These are phyloP conservation scores for Agrochola macilenta DNA, from an alignment of 2,888 invertebrate species.

Conservation along the genomic window DNA sequence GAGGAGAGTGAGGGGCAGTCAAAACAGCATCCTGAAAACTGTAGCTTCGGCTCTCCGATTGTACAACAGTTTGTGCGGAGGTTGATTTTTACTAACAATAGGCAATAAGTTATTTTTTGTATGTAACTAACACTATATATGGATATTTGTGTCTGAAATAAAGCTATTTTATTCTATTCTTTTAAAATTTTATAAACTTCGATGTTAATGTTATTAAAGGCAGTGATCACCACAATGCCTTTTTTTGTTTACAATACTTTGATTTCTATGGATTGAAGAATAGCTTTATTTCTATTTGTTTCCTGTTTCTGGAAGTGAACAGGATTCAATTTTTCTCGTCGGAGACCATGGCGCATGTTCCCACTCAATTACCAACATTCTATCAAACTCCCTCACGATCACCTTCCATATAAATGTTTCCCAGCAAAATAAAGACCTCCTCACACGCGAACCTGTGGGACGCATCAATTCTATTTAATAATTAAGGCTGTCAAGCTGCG, in stretches of 20 bases:
- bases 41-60: too few relatives aligned
- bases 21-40: too few relatives aligned
- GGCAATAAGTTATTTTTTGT: too few relatives aligned
- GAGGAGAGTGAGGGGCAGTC: too few relatives aligned
- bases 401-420: slow-evolving; percentile 48
- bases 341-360: slow-evolving; percentile 12
- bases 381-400: slow-evolving; percentile 49
- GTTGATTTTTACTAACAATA: too few relatives aligned
- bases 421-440: slow-evolving; percentile 59
- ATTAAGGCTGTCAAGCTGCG: slow-evolving; percentile 67
- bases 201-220: too few relatives aligned
- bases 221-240: background rate
- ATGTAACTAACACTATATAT: too few relatives aligned
- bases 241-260: background rate
- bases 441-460: slow-evolving; percentile 62
- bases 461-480: slow-evolving; percentile 69
- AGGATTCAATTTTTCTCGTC: background rate
- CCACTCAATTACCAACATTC: slow-evolving; percentile 56
- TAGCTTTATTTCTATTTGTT: background rate
- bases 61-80: too few relatives aligned
- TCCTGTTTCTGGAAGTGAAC: background rate
- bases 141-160: too few relatives aligned
- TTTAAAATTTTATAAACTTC: background rate
- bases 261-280: background rate
- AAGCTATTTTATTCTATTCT: too few relatives aligned